phyloP scores from a whole-genome alignment of 2,888 invertebrate species.

The Nycteola revayana region DNA sequence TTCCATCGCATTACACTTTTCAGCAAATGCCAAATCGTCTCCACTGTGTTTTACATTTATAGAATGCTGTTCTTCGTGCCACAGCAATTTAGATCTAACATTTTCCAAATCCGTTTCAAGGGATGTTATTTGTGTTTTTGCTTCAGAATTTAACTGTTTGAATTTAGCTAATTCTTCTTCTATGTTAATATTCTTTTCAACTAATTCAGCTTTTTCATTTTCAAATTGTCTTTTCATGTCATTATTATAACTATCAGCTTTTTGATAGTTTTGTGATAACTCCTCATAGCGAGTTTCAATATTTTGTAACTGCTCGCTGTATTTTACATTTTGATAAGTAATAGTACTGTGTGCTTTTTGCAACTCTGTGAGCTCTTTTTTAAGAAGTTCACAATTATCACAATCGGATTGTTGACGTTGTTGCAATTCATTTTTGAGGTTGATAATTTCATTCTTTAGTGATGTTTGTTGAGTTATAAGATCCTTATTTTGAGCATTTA shows the following conservation, averaged over 20 bases:
- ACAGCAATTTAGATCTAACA: conserved; percentile 32
- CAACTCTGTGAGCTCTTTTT: conserved; percentile 45
- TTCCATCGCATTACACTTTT: conserved; percentile 47
- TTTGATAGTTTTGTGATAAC: conserved; percentile 35
- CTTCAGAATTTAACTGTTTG: conserved; percentile 38
- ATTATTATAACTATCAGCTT: conserved; percentile 40
- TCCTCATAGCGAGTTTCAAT: conserved; percentile 41
- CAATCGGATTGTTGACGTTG: conserved; percentile 35
- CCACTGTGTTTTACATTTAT: conserved; percentile 21
- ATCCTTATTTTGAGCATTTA: conserved; percentile 57
- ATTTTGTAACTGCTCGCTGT: conserved; percentile 36
- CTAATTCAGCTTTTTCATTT: conserved; percentile 30
- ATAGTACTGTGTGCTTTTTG: conserved; percentile 36
- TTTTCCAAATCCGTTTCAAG: conserved; percentile 45
- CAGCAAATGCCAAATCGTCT: conserved; percentile 34
- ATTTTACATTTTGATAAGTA: conserved; percentile 30
- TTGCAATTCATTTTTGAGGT: conserved; percentile 49
- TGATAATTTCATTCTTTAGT: conserved; percentile 51
- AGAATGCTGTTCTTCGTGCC: conserved; percentile 33
- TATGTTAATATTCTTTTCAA: conserved; percentile 33
- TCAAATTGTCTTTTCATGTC: conserved; percentile 41
- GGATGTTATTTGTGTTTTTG: conserved; percentile 34
- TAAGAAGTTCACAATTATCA: conserved; percentile 44
- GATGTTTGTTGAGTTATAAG: conserved; percentile 42
- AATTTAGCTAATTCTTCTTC: conserved; percentile 39